A percentile compares a stretch with the other conserved stretches of the same genome.
phyloP scores from a whole-genome alignment of 2,888 invertebrate genomes.

The Coelogynopora nodosa region DNA sequence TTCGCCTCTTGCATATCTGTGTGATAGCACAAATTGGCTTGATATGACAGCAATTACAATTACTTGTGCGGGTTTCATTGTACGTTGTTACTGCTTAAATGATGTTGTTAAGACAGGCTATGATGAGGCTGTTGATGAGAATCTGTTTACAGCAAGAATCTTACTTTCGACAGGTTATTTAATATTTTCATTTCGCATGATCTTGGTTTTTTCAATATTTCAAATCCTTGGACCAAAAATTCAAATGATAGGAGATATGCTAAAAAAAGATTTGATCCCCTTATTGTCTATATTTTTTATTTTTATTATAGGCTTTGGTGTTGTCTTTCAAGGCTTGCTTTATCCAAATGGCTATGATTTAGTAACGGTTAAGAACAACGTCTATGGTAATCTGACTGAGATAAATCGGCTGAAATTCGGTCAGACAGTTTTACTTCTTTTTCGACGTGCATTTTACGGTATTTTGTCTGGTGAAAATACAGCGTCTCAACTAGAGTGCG shows the following conservation, averaged over 20 bases:
- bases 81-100: not conserved
- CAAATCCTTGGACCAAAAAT: conserved; percentile 43
- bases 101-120: not conserved
- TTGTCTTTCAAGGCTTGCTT: conserved; percentile 38
- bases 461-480: conserved; percentile 24
- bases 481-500: not conserved
- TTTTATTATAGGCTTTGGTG: conserved; percentile 44
- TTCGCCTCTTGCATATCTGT: not conserved
- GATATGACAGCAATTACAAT: conserved; percentile 29
- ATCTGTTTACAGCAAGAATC: conserved; percentile 5
- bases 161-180: conserved; percentile 34
- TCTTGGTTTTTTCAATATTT: conserved; percentile 41
- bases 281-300: conserved; percentile 40
- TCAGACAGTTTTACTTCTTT: not conserved
- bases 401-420: not conserved
- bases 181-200: conserved; percentile 38
- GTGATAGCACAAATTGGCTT: conserved; percentile 33
- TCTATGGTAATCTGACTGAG: not conserved
- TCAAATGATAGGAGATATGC: conserved; percentile 46
- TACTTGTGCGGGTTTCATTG: conserved; percentile 11
- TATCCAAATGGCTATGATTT: conserved; percentile 33
- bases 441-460: conserved; percentile 3
- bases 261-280: conserved; percentile 42
- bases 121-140: not conserved
- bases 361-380: not conserved